Evolutionary conservation across 2,113 vertebrate genomes (phyloP).

Genomic region (Pedionomus torquatus): DNA sequence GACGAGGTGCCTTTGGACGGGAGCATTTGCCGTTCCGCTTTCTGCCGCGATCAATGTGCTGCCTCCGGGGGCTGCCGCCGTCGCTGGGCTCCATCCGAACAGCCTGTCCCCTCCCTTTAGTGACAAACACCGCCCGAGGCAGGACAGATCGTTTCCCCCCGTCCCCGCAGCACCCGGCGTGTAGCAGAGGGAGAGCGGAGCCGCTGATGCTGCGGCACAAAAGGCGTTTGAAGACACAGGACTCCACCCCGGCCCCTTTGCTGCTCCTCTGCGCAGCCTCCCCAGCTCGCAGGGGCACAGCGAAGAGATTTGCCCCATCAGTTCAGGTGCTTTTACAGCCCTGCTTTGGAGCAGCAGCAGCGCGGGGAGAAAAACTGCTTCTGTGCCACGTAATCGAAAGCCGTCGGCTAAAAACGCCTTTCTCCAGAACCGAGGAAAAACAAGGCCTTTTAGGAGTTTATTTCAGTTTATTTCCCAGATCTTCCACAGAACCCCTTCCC

Average conservation of each 20-base stretch:
- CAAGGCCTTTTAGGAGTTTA: background rate
- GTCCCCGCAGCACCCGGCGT: accelerated
- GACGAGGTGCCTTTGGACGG: background rate
- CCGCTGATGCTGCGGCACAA: background rate
- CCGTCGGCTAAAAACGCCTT: background rate
- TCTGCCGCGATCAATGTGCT: background rate
- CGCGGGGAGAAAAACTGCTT: background rate
- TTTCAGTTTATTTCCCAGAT: background rate
- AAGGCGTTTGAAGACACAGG: accelerated
- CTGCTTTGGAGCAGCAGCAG: background rate
- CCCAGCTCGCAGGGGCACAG: background rate
- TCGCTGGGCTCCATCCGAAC: background rate
- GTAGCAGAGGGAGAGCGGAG: accelerated
- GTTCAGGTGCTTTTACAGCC: background rate
- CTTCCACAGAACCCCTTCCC: background rate
- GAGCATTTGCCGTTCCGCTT: accelerated
- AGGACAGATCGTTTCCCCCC: background rate
- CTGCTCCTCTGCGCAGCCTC: background rate
- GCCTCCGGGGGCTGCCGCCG: background rate
- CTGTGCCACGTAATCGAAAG: background rate
- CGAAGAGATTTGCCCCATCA: background rate
- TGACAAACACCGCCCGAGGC: background rate
- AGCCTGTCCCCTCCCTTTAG: background rate
- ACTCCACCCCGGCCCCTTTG: background rate
- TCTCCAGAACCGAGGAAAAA: background rate